Evolutionary conservation across 2,888 invertebrate species (phyloP), one percentile per base, ranked within the genome.

Genomic region (Ophioninae sp.): DNA sequence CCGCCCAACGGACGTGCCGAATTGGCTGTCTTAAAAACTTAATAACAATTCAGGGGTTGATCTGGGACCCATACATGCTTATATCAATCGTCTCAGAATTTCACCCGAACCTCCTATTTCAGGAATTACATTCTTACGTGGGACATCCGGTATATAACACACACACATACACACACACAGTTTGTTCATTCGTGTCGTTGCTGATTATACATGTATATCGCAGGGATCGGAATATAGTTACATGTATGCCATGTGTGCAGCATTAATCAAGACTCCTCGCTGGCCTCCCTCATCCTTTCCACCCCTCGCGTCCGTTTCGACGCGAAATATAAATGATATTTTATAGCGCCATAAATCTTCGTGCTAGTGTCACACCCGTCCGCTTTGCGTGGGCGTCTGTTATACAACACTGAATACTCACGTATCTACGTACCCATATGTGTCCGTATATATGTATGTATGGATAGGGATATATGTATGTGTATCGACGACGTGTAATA

Each of bases 281-380:
- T 76, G 39, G 64, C 44, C 59, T 70, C 77, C 65, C 69, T 77
- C 68, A 21, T 75, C 56, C 73, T 56, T 73, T 75, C 64, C 73
- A 65, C 73, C 69, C 56, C 82, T 59, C 76, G 37, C 88, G 89
- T 89, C 88, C 89, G 89, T 90, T 89, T 90, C 91, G 91, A 92
- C 90, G 91, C 90, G 90, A 92, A 92, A 91, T 93, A 93, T 92
- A 92, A 93, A 93, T 93, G 93, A 92, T 93, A 93, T 93, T 93
- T 93, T 92, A 92, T 92, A 91, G 91, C 89, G 87, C 88, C 90
- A 92, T 93, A 93, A 93, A 93, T 93, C 91, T 91, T 90, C 88
- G 87, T 86, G 87, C 68, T 86, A 88, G 89, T 90, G 90, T 90
- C 90, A 89, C 89, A 89, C 83, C 73, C 79, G 76, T 78, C 62